Evolutionary conservation across 2,797 vertebrate species (phyloP), one percentile per base, ranked within the genome.

Genomic region (Amblyraja radiata): DNA sequence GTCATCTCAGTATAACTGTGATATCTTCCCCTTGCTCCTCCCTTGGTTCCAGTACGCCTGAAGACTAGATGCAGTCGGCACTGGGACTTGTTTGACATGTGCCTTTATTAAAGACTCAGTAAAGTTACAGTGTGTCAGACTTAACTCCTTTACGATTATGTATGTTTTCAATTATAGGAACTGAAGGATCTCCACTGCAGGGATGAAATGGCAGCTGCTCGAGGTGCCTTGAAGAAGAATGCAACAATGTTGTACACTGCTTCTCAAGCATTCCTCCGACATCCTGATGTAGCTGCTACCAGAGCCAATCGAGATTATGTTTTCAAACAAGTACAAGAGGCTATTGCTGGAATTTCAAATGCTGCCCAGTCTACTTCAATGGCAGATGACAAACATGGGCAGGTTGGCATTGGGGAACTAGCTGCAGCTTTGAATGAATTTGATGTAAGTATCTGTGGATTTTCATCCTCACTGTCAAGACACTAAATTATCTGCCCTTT

Each of bases 321-420:
- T 94, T 99, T 99, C 96, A 99, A 99, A 94, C 99, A 99, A 95
- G 99, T 99, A n/a, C 99, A 99, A 95, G 98, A 99, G 94, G 99
- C 99, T 18, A 98, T 99, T 0, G 98, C 98, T 14, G 98, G 98
- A 36, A 99, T 99, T 94, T 98, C 98, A 93, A 99, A 98, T 0
- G 98, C 99, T n/a, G 98, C 99, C 80, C 99, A 99, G 96, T 98
- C 99, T 95, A 97, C 98, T 94, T 99, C 99, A 0, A 98, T 98
- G 93, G 97, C 97, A 0, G 98, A 99, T 0, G 98, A 99, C 95
- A 99, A 98, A 96, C 99, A 99, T 77, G 97, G 98, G 25, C 98
- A 99, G 91, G 98, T 98, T 0, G 98, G 98, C 94, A 99, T 99
- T 0, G 99, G 99, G 11, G 99, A 99, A 93, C 97, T 99, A 74